phyloP scores from a whole-genome alignment of 2,888 invertebrate species.

The Andrena flavipes region DNA sequence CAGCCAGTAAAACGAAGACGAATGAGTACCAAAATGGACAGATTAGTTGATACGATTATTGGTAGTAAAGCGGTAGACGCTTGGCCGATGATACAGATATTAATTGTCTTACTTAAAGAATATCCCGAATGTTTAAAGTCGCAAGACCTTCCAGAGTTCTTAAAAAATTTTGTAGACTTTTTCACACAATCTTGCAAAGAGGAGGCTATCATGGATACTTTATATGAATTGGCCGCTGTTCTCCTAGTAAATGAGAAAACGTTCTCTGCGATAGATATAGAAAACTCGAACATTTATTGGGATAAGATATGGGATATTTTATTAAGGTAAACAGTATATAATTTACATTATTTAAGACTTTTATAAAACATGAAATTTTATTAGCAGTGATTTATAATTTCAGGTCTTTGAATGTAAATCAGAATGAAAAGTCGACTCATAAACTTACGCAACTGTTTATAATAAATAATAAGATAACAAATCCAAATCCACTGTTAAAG shows the following conservation, averaged over 20 bases:
- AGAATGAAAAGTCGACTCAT: slow-evolving; percentile 84
- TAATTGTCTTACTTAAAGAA: slow-evolving; percentile 81
- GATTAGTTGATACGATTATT: slow-evolving; percentile 75
- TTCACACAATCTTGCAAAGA: slow-evolving; percentile 78
- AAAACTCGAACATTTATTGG: slow-evolving; percentile 78
- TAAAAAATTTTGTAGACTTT: slow-evolving; percentile 82
- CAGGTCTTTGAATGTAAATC: slow-evolving; percentile 85
- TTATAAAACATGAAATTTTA: neutral
- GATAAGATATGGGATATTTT: slow-evolving; percentile 83
- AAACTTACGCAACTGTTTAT: slow-evolving; percentile 84
- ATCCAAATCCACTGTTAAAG: slow-evolving; percentile 81
- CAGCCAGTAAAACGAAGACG: slow-evolving; percentile 78
- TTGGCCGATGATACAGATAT: slow-evolving; percentile 84
- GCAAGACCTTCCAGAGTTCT: slow-evolving; percentile 80
- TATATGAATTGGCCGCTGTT: slow-evolving; percentile 80
- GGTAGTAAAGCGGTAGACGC: slow-evolving; percentile 80
- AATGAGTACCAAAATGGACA: slow-evolving; percentile 71
- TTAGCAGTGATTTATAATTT: slow-evolving; percentile 53
- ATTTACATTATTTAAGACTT: neutral
- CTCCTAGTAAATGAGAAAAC: slow-evolving; percentile 78
- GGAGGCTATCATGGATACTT: slow-evolving; percentile 78
- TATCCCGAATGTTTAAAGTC: slow-evolving; percentile 83
- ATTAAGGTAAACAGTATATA: slow-evolving; percentile 79
- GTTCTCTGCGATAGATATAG: slow-evolving; percentile 56
- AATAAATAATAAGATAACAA: slow-evolving; percentile 76